Base-by-base conservation (phyloP, 2,888 invertebrate genomes). In the Andrena chrysosceles region DNA sequence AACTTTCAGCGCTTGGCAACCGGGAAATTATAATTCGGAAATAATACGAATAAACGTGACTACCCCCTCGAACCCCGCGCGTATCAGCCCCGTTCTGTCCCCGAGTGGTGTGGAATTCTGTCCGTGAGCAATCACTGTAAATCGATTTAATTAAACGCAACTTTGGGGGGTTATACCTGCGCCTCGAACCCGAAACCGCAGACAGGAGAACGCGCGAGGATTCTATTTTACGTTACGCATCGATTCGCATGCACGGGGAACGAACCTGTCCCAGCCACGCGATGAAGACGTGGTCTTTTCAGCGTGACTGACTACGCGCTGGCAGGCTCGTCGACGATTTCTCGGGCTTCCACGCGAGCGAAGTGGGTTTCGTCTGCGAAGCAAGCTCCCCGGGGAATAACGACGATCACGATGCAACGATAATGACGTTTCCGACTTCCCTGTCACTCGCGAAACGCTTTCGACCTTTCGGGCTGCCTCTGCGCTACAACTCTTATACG, bases 271-370 rank as follows among this genome's bases (percentile, higher is more conserved):
- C 31, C 13, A 49, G 2, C 64, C 56, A 35, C 63, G 60, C 60
- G 66, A 77, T 42, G 62, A 31, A 13, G 33, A 49, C 67, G 62
- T 66, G 26, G 59, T 31, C 49, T 74, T 72, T 75, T 49, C 31
- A 49, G 64, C 66, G 48, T 52, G 49, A n/a, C n/a, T 10, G 6
- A 42, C 26, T 35, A 23, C 42, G 33, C 64, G n/a, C 35, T 48
- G 62, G 62, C 56, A 13, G 20, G 56, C 71, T 59, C 62, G 67
- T 54, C 75, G 67, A 84, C 74, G 82, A 87, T 81, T 87, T 85
- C 81, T 83, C 73, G 75, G 83, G 85, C 86, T 86, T 86, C 87
- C 81, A 83, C 80, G 76, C 82, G 78, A 85, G 84, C 78, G 79
- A 83, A 77, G 76, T 48, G 73, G 85, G 68, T 87, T 87, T 86